Evolutionary conservation across 2,888 invertebrate genomes (phyloP).

Genomic region (Bruchidius siliquastri): DNA sequence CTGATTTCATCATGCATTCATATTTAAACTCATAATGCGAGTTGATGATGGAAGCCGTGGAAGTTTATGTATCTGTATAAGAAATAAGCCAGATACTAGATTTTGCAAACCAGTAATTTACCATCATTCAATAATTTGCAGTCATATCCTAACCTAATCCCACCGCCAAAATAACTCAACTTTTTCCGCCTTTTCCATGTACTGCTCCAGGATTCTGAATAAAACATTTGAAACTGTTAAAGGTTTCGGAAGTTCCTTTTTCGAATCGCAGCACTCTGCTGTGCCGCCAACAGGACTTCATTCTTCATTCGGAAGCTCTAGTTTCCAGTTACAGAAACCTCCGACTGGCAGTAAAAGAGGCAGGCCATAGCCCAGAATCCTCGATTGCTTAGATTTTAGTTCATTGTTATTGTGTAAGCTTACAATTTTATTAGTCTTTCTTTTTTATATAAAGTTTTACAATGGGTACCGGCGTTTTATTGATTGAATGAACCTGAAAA

Average conservation of each 20-base stretch:
- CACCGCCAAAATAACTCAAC: not conserved
- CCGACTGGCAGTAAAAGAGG: conserved; percentile 63
- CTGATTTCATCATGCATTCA: too few relatives aligned
- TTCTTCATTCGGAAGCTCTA: not conserved
- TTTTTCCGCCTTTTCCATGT: not conserved
- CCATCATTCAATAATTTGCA: too few relatives aligned
- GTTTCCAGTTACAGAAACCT: conserved; percentile 68
- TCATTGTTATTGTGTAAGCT: not conserved
- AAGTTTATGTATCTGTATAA: too few relatives aligned
- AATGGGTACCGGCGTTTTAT: not conserved
- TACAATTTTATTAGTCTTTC: not conserved
- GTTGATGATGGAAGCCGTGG: too few relatives aligned
- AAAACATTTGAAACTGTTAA: too few relatives aligned
- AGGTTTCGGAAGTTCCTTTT: too few relatives aligned
- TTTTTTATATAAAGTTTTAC: not conserved
- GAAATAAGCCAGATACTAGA: too few relatives aligned
- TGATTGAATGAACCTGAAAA: too few relatives aligned
- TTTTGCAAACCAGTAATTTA: too few relatives aligned
- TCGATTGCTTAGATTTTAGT: not conserved
- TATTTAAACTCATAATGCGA: too few relatives aligned
- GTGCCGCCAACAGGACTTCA: not conserved
- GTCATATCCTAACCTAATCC: not conserved
- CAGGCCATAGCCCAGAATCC: conserved; percentile 48
- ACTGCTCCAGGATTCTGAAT: not conserved
- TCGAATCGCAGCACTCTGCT: not conserved